Base-by-base conservation (phyloP, 2,888 invertebrate species). In the Ennomos fuscantarius region DNA sequence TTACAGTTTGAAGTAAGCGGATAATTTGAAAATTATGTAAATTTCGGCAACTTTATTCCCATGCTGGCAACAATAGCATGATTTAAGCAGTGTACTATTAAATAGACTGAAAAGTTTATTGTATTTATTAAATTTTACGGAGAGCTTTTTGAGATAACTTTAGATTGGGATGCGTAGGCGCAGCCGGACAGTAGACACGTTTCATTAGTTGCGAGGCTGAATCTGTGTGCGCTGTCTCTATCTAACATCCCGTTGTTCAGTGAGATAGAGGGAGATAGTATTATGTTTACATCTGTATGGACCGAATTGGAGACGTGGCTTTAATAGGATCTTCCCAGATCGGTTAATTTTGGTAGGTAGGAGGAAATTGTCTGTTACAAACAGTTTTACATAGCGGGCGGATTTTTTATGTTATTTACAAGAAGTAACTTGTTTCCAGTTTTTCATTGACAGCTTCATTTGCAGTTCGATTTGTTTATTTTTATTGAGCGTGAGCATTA, bases 121-220 rank as follows among this genome's bases (percentile, higher is more conserved):
- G 47, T 58, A 54, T 31, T 55, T 62, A 58, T 52, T 50, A 31
- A 36, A 54, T 51, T 44, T 60, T 32, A 8, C 11, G 31, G 15
- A 31, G 53, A 66, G 48, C 40, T 60, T 67, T 56, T 55, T 53
- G 41, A 70, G 72, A 78, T 70, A 75, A 81, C 78, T 85, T 83
- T 63, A 73, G 74, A 65, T 60, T 68, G 62, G 68, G 87, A 88
- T 88, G 89, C 87, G 85, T 80, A 74, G 68, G 81, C 86, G 85
- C 79, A 74, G 64, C 76, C 76, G 86, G 90, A 88, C 85, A 88
- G 81, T 85, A 83, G 91, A 88, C 82, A 90, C 89, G 91, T 82
- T 76, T 89, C 79, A 91, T 91, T 90, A 89, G 89, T 72, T 81
- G 74, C 79, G 84, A 78, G 78, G 81, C 84, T 82, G 83, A 84